Base-by-base conservation (phyloP, 2,888 invertebrate genomes). In the Zaprionus lineosus region DNA sequence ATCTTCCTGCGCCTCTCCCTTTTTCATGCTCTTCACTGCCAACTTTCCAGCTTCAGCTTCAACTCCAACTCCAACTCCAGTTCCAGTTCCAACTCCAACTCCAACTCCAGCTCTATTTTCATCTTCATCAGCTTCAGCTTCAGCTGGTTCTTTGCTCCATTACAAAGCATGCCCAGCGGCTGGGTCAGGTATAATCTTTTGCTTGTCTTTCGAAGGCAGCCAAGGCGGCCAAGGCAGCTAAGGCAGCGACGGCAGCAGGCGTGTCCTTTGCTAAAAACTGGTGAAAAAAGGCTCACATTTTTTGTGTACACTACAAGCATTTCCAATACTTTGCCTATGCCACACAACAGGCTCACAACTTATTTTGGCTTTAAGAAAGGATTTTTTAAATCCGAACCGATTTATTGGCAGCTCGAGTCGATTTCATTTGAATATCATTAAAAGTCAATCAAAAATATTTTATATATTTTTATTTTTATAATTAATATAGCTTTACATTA, bases 151-250 rank as follows among this genome's bases (percentile, higher is more conserved):
- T 36, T 29, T 65, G 57, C 50, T 43, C 53, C 53, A 51, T 77
- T 84, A 77, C 72, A 79, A 84, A 81, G 78, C 56, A 67, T 84
- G 84, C 78, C 84, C 74, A 40, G 65, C 62, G 78, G 81, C 81
- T 65, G 77, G 71, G 82, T 61, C 81, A 84, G 74, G 74, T 77
- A 63, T 84, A 84, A 78, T 84, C 81, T 84, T 71, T 76, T 74
- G 77, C 77, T 79, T 78, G 81, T 83, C 77, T 78, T 78, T 81
- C 59, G 58, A 68, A 15, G 41, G 44, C 73, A 62, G 18, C n/a
- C n/a, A n/a, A n/a, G n/a, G n/a, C n/a, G n/a, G n/a, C n/a, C n/a
- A n/a, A n/a, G n/a, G n/a, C n/a, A n/a, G n/a, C n/a, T n/a, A n/a
- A n/a, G n/a, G n/a, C n/a, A n/a, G n/a, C n/a, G n/a, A n/a, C n/a